Percentiles rank a stretch among this genome's conserved stretches.
These are phyloP conservation scores for Drosophila melanica DNA, from an alignment of 1,140 invertebrate genomes.

Conservation along the genomic window DNA sequence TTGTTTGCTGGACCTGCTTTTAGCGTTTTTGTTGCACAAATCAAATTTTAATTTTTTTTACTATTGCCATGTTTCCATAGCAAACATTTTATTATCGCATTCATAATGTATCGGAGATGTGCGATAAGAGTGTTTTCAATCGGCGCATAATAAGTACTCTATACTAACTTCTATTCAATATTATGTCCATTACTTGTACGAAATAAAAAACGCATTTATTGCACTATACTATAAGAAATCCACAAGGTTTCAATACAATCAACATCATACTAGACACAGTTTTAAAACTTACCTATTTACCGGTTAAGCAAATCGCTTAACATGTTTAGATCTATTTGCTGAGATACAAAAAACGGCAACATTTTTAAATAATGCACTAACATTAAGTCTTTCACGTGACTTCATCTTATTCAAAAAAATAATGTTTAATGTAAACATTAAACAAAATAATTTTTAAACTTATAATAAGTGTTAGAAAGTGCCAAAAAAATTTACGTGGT, in stretches of 20 bases:
- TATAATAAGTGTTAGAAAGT: not conserved
- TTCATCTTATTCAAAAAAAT: too few species aligned
- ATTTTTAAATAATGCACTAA: too few species aligned
- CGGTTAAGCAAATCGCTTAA: too few species aligned
- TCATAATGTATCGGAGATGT: conserved; percentile 16
- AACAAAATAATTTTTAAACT: too few species aligned
- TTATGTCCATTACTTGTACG: not conserved
- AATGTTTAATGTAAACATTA: too few species aligned
- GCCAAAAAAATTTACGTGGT: not conserved
- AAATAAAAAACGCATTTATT: not conserved
- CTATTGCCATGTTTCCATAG: conserved; percentile 48
- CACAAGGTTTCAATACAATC: not conserved
- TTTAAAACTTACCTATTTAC: not conserved
- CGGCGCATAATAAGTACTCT: not conserved
- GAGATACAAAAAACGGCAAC: not conserved
- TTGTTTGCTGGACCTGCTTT: conserved; percentile 24
- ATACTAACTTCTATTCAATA: not conserved
- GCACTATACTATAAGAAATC: not conserved
- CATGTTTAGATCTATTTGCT: not conserved
- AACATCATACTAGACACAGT: conserved; percentile 1
- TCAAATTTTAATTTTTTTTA: conserved; percentile 49
- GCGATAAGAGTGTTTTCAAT: conserved; percentile 13
- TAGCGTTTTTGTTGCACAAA: conserved; percentile 45
- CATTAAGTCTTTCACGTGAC: too few species aligned
- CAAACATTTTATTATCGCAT: conserved; percentile 44